Evolutionary conservation across 2,113 vertebrate species (phyloP).

Genomic region (Thalassarche chlororhynchos): DNA sequence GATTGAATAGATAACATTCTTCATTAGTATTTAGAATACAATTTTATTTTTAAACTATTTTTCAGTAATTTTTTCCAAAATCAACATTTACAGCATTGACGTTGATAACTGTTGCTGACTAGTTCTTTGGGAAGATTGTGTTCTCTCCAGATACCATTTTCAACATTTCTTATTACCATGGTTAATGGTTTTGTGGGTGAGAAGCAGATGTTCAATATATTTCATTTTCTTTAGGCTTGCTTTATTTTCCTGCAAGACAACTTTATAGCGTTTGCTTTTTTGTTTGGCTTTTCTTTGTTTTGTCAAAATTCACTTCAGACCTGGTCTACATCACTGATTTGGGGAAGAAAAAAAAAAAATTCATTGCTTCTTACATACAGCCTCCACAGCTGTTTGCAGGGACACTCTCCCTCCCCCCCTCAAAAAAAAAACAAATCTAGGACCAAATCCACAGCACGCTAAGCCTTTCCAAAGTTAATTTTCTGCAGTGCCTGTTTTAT

Average conservation of each 20-base stretch:
- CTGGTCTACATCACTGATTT: not conserved
- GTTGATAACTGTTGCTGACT: not conserved
- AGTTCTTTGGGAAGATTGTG: not conserved
- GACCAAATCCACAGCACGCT: not conserved
- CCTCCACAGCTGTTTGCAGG: not conserved
- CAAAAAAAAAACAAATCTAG: not conserved
- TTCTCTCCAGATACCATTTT: not conserved
- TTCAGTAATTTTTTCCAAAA: not conserved
- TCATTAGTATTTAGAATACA: not conserved
- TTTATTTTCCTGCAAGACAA: not conserved
- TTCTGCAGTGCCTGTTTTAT: not conserved
- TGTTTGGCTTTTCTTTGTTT: not conserved
- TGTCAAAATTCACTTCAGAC: not conserved
- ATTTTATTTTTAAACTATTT: not conserved
- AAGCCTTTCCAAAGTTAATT: not conserved
- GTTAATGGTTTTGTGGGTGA: not conserved
- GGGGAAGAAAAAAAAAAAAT: not conserved
- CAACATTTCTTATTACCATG: not conserved
- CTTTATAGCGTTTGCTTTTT: not conserved
- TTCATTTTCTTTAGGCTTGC: not conserved
- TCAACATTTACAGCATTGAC: not conserved
- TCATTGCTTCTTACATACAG: not conserved
- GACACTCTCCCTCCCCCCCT: accelerated
- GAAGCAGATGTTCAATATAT: not conserved
- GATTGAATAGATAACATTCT: not conserved